Conservation (phyloP, 1,140 invertebrate genomes). For the Eupristina koningsbergeri region DNA sequence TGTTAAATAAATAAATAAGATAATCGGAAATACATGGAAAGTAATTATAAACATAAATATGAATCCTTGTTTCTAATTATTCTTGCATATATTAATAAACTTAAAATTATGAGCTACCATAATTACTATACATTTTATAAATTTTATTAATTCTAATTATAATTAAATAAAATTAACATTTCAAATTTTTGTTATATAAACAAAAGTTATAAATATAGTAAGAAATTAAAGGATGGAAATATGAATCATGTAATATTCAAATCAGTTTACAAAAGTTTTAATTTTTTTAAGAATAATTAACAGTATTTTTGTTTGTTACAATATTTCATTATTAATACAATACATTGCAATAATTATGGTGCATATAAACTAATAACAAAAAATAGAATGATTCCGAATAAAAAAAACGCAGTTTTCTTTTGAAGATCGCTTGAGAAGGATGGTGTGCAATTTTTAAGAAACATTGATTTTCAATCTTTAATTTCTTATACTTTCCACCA, state of each 20-base stretch:
- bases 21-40: too few relatives aligned
- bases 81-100: too few relatives aligned
- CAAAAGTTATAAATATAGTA: neutral
- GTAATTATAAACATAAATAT: too few relatives aligned
- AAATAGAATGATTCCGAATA: conserved; percentile 60
- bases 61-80: too few relatives aligned
- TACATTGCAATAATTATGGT: conserved; percentile 69
- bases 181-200: too few relatives aligned
- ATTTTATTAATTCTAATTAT: too few relatives aligned
- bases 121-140: too few relatives aligned
- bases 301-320: conserved; percentile 72
- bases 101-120: too few relatives aligned
- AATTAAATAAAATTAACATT: too few relatives aligned
- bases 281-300: conserved; percentile 72
- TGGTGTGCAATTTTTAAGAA: conserved; percentile 48
- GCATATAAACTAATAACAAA: conserved; percentile 70
- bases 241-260: conserved; percentile 20
- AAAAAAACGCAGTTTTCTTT: conserved; percentile 54
- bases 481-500: conserved; percentile 35
- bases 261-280: conserved; percentile 72
- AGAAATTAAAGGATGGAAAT: conserved; percentile 21
- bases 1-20: too few relatives aligned
- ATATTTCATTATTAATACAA: conserved; percentile 70
- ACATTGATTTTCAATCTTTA: conserved; percentile 45
- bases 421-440: conserved; percentile 48